Conservation (phyloP, 2,113 vertebrate genomes). For the Notothenia rossii region DNA sequence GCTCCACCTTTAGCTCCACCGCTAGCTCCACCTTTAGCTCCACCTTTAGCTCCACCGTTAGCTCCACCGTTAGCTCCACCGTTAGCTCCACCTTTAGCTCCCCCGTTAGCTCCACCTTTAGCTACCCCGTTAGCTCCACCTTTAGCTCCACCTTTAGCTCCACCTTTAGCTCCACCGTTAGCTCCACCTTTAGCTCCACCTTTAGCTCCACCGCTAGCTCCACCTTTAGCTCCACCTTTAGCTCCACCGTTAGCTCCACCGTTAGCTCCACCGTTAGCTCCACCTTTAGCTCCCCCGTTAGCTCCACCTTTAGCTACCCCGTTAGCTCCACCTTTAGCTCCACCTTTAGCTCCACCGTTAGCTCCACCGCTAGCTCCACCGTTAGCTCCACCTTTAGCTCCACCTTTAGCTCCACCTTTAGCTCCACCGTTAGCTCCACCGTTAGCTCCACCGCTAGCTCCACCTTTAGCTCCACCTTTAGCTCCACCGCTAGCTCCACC, state of each 20-base stretch:
- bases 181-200: slow-evolving; percentile 12
- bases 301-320: slow-evolving; percentile 29
- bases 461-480: no score
- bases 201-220: slow-evolving; percentile 31
- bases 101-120: slow-evolving; percentile 43
- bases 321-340: slow-evolving; percentile 37
- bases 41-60: slow-evolving; percentile 26
- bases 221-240: slow-evolving; percentile 35
- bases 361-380: no score
- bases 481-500: slow-evolving; percentile 6
- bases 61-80: no score
- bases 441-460: slow-evolving; percentile 37
- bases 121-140: slow-evolving; percentile 31
- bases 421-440: slow-evolving; percentile 34
- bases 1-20: slow-evolving; percentile 33
- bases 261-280: not conserved
- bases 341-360: slow-evolving; percentile 26
- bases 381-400: slow-evolving; percentile 28
- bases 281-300: no score
- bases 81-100: slow-evolving; percentile 28
- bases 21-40: slow-evolving; percentile 37
- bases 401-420: slow-evolving; percentile 43
- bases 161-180: no score
- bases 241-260: not conserved
- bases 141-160: slow-evolving; percentile 37